Evolutionary conservation across 1,140 invertebrate genomes (phyloP).

Genomic region (Octopus bimaculoides): DNA sequence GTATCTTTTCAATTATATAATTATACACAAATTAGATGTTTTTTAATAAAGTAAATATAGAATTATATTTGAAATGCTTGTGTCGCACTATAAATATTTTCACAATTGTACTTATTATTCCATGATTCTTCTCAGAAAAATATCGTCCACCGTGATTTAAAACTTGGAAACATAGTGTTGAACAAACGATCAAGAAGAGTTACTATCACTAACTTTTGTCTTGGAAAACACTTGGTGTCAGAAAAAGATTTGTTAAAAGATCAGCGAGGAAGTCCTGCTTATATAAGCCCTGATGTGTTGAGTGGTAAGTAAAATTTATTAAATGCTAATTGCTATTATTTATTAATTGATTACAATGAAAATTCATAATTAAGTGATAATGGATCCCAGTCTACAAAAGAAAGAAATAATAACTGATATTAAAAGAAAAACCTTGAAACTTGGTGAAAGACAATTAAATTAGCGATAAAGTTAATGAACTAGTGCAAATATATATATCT

Average conservation of each 20-base stretch:
- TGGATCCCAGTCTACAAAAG: too few relatives aligned
- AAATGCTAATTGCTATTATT: too few relatives aligned
- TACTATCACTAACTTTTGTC: conserved; percentile 78
- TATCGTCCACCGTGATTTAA: conserved; percentile 79
- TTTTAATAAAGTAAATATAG: background rate
- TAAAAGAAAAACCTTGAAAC: too few relatives aligned
- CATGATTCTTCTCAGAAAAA: conserved; percentile 65
- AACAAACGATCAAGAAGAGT: conserved; percentile 71
- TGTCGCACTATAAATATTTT: conserved; percentile 5
- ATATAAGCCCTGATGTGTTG: conserved; percentile 81
- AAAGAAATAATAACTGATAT: too few relatives aligned
- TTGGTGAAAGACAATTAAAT: too few relatives aligned
- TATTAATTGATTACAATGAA: too few relatives aligned
- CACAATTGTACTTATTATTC: too few relatives aligned
- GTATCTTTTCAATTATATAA: background rate
- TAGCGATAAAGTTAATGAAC: too few relatives aligned
- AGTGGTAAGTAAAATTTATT: conserved; percentile 63
- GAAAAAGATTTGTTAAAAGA: conserved; percentile 75
- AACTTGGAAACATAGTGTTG: conserved; percentile 77
- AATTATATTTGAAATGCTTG: background rate
- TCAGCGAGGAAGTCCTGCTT: conserved; percentile 79
- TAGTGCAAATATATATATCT: too few relatives aligned
- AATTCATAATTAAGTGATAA: too few relatives aligned
- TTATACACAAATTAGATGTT: background rate
- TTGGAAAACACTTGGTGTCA: conserved; percentile 75